Percentiles rank a stretch among this genome's conserved stretches.
phyloP scores from a whole-genome alignment of 2,797 vertebrate genomes.

The Chelmon rostratus region DNA sequence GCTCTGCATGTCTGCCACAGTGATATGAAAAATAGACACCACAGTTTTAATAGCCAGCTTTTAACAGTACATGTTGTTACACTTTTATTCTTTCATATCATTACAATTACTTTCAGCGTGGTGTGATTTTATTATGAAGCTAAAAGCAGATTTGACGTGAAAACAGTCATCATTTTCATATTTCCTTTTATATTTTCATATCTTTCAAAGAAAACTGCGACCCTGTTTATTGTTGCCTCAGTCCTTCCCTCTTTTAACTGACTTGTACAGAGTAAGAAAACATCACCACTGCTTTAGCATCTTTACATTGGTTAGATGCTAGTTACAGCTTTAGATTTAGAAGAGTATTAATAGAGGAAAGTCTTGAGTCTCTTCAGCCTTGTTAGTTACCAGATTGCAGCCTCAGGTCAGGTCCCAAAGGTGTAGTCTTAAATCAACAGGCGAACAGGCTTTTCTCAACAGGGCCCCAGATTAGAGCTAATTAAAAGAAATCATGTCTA shows the following conservation, averaged over 20 bases:
- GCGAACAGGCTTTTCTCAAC: not conserved
- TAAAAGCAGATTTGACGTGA: not conserved
- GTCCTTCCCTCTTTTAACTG: not conserved
- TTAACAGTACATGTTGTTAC: slow-evolving; percentile 4
- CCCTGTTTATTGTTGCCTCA: not conserved
- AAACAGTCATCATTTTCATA: not conserved
- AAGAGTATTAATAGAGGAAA: not conserved
- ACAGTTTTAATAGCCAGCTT: not conserved
- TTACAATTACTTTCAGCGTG: not conserved
- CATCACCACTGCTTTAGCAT: not conserved
- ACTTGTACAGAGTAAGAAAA: not conserved
- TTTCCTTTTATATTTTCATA: not conserved
- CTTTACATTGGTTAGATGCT: not conserved
- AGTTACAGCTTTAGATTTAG: not conserved
- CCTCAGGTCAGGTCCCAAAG: slow-evolving; percentile 2
- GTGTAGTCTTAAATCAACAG: not conserved
- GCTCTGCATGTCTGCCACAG: no score
- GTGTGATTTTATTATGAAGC: slow-evolving; percentile 2
- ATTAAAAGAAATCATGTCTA: slow-evolving; percentile 5
- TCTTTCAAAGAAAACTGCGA: not conserved
- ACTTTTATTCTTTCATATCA: not conserved
- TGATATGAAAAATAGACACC: no score
- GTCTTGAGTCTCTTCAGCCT: not conserved
- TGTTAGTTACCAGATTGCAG: not conserved
- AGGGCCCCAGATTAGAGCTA: not conserved